phyloP scores from a whole-genome alignment of 2,888 invertebrate species.

The Yponomeuta plumbellus region DNA sequence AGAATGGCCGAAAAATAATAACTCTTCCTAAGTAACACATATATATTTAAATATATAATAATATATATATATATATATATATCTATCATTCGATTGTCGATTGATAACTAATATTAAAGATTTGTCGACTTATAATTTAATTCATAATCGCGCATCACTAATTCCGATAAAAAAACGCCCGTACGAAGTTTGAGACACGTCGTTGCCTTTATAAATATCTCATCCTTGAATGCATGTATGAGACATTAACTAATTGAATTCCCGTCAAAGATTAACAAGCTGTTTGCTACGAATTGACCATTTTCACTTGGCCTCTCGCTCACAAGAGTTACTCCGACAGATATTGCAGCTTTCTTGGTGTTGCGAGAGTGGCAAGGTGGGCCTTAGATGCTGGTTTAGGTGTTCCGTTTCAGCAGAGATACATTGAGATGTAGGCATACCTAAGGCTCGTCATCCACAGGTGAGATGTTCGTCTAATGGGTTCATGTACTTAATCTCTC shows the following conservation, averaged over 20 bases:
- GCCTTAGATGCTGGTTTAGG: background rate
- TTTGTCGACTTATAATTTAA: no score
- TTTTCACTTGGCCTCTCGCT: background rate
- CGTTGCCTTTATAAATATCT: background rate
- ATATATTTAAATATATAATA: no score
- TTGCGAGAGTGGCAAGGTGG: background rate
- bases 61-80: no score
- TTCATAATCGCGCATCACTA: no score
- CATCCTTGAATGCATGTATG: background rate
- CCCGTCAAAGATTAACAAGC: slow-evolving; percentile 10
- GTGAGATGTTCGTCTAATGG: slow-evolving; percentile 24
- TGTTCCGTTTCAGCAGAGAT: background rate
- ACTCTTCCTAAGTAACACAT: no score
- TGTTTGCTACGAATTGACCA: slow-evolving; percentile 10
- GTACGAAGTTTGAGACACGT: background rate
- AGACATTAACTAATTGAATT: slow-evolving; percentile 14
- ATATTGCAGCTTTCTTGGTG: background rate
- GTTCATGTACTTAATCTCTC: slow-evolving; percentile 27
- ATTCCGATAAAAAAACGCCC: background rate
- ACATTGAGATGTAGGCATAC: background rate
- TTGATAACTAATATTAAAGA: no score
- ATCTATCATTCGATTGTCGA: no score
- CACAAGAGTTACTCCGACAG: background rate
- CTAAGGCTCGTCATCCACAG: background rate
- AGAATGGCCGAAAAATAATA: no score